Conservation (phyloP, 1,140 invertebrate genomes). For the Danaus melanippus region DNA sequence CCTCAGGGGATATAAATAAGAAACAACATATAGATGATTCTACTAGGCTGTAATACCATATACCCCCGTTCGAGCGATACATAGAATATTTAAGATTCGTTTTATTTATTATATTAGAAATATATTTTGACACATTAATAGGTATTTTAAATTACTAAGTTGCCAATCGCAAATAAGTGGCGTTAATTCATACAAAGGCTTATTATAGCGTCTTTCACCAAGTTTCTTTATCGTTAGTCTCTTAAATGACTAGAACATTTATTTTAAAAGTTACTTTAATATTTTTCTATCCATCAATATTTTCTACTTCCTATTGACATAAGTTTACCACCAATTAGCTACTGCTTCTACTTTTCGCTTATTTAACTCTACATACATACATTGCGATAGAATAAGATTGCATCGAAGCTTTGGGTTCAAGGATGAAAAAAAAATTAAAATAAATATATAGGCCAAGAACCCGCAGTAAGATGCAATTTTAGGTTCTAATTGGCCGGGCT, state of each 20-base stretch:
- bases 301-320: constrained; percentile 65
- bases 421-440: constrained; percentile 36
- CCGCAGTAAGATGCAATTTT: constrained; percentile 41
- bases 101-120: constrained; percentile 52
- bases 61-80: constrained; percentile 58
- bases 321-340: constrained; percentile 70
- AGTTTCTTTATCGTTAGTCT: constrained; percentile 62
- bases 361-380: constrained; percentile 71
- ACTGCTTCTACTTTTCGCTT: constrained; percentile 55
- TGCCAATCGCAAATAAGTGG: constrained; percentile 68
- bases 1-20: constrained; percentile 50
- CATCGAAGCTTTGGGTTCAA: constrained; percentile 33
- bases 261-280: constrained; percentile 57
- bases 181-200: constrained; percentile 59
- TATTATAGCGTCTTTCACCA: constrained; percentile 68
- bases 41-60: constrained; percentile 64
- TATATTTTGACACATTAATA: constrained; percentile 59
- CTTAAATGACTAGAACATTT: constrained; percentile 66
- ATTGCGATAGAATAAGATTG: constrained; percentile 57
- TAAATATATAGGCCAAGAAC: constrained; percentile 34
- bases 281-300: constrained; percentile 57
- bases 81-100: constrained; percentile 61
- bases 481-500: constrained; percentile 55
- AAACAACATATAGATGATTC: constrained; percentile 64
- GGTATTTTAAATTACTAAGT: constrained; percentile 56